phyloP scores from a whole-genome alignment of 2,888 invertebrate genomes.

The Drosophila percnosoma region DNA sequence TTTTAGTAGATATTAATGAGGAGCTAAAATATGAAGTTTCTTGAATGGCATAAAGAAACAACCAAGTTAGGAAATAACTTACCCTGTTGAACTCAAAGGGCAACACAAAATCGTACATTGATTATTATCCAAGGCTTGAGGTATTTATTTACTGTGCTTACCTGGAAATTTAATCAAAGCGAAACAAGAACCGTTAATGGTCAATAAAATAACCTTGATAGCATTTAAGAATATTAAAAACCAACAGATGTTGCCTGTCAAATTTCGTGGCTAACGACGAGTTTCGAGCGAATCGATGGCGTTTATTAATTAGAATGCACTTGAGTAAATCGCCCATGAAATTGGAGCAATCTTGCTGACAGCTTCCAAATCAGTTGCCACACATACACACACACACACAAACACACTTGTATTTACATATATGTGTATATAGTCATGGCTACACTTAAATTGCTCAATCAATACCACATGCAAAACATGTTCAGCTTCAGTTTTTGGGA shows the following conservation, averaged over 20 bases:
- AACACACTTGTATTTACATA: neutral
- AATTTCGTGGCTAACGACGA: constrained; percentile 50
- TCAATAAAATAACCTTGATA: constrained; percentile 36
- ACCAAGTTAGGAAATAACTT: neutral
- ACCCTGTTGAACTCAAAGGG: too few species aligned
- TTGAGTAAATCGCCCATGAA: constrained; percentile 73
- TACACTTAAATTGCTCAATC: constrained; percentile 73
- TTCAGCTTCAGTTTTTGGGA: constrained; percentile 45
- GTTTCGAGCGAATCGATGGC: constrained; percentile 40
- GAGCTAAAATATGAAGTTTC: neutral
- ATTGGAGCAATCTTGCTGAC: constrained; percentile 76
- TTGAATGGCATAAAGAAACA: too few species aligned
- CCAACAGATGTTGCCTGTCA: constrained; percentile 68
- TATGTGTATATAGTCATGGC: constrained; percentile 16
- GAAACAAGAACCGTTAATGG: constrained; percentile 42
- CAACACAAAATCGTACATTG: neutral
- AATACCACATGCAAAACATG: constrained; percentile 69
- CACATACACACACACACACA: constrained; percentile 8
- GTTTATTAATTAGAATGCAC: constrained; percentile 71
- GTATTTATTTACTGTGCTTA: constrained; percentile 8
- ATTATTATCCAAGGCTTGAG: neutral
- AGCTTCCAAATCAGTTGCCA: constrained; percentile 65
- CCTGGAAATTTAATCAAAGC: constrained; percentile 35
- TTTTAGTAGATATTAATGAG: neutral
- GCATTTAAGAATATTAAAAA: constrained; percentile 28